A percentile compares a stretch with the other conserved stretches of the same genome.
Evolutionary conservation across 53 echinoderm and acorn worm species (phyloP).

Genomic region (Holothuria leucospilota): DNA sequence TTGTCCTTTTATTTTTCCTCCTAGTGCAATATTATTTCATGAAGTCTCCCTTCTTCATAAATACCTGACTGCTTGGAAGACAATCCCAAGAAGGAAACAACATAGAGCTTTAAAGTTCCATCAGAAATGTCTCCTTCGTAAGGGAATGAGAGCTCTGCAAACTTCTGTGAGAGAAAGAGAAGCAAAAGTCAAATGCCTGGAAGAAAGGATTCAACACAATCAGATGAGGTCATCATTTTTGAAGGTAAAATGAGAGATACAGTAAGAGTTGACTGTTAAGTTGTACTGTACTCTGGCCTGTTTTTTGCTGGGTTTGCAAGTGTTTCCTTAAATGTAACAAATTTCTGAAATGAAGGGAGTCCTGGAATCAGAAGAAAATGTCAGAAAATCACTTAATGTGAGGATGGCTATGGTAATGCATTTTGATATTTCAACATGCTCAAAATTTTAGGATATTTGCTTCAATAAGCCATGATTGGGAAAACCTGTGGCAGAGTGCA

Average conservation of each 20-base stretch:
- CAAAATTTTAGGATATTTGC: too few species aligned
- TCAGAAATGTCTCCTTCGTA: background rate
- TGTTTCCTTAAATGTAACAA: too few species aligned
- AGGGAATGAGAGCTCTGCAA: constrained; percentile 37
- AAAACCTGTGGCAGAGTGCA: too few species aligned
- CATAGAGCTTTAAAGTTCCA: background rate
- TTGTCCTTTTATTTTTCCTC: background rate
- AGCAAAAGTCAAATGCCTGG: background rate
- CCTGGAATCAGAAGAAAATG: too few species aligned
- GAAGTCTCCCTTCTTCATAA: constrained; percentile 19
- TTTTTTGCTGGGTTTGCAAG: too few species aligned
- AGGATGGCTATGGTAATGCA: too few species aligned
- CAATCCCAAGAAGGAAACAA: background rate
- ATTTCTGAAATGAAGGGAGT: too few species aligned
- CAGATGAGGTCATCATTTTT: constrained; percentile 23
- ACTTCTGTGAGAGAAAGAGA: constrained; percentile 7
- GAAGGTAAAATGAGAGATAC: background rate
- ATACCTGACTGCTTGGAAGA: constrained; percentile 23
- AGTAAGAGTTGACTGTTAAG: background rate
- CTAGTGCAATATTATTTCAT: constrained; percentile 48
- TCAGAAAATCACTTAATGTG: too few species aligned
- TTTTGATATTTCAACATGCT: too few species aligned
- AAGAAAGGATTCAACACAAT: background rate
- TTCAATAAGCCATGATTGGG: too few species aligned
- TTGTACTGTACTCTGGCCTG: background rate